Evolutionary conservation across 1,140 invertebrate species (phyloP).

Genomic region (Heliconius nattereri): DNA sequence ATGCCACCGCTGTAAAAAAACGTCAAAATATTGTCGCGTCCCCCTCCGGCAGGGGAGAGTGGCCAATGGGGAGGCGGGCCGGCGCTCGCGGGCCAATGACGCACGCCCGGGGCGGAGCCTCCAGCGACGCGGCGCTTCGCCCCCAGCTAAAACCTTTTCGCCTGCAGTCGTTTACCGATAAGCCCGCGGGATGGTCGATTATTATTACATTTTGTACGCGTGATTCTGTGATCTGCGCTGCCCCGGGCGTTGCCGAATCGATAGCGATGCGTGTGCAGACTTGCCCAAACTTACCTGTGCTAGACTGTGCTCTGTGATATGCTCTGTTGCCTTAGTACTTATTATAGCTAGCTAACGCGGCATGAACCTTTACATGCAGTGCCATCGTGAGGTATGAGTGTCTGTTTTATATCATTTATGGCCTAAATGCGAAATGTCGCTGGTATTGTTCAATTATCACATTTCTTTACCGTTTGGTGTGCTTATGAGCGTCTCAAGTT

Average conservation of each 20-base stretch:
- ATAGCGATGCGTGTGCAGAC: constrained; percentile 52
- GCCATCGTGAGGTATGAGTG: constrained; percentile 77
- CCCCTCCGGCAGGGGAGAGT: constrained; percentile 55
- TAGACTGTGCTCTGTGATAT: constrained; percentile 76
- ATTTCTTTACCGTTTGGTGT: not conserved
- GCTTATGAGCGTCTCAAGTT: not conserved
- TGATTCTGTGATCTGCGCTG: constrained; percentile 66
- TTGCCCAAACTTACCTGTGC: constrained; percentile 52
- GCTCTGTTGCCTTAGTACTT: constrained; percentile 63
- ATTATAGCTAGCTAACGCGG: constrained; percentile 56
- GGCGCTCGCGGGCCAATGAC: constrained; percentile 70
- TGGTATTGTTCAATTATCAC: not conserved
- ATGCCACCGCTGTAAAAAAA: constrained; percentile 75
- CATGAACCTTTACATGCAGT: constrained; percentile 80
- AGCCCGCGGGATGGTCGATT: constrained; percentile 78
- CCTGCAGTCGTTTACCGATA: constrained; percentile 80
- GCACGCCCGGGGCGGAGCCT: constrained; percentile 72
- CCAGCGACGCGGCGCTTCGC: constrained; percentile 72
- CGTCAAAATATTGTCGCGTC: constrained; percentile 73
- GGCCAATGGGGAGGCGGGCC: constrained; percentile 67
- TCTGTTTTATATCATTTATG: constrained; percentile 19
- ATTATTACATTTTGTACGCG: constrained; percentile 75
- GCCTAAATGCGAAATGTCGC: not conserved
- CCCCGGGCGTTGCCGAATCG: constrained; percentile 67
- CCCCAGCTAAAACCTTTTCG: constrained; percentile 79